Evolutionary conservation across 2,888 invertebrate species (phyloP).

Genomic region (Sphinx pinastri): DNA sequence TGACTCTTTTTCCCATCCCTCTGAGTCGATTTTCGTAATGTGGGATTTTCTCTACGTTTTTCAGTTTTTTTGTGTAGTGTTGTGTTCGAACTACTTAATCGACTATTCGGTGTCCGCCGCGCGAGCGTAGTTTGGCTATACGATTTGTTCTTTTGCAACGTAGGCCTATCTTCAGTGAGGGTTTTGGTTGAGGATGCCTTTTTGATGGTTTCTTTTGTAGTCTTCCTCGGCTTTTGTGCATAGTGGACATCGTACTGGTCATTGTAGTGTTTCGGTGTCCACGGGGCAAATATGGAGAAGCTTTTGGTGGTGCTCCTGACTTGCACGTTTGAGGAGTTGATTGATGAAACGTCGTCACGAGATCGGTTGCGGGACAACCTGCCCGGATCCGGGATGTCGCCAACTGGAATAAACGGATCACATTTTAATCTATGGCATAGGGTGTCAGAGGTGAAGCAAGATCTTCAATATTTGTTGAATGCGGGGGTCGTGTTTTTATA

Average conservation of each 20-base stretch:
- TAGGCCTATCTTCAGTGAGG: conserved; percentile 57
- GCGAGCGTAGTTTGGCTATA: conserved; percentile 75
- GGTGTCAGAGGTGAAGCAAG: not conserved
- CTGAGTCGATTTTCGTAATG: conserved; percentile 72
- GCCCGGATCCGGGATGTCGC: conserved; percentile 92
- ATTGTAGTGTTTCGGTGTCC: conserved; percentile 89
- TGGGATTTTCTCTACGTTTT: conserved; percentile 65
- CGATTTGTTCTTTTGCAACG: conserved; percentile 78
- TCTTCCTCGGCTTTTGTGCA: conserved; percentile 84
- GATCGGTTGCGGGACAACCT: conserved; percentile 85
- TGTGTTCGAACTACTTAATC: conserved; percentile 70
- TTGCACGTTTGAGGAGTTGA: conserved; percentile 85
- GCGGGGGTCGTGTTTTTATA: too few relatives aligned
- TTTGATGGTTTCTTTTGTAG: conserved; percentile 65
- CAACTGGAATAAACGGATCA: conserved; percentile 78
- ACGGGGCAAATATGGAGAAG: conserved; percentile 92
- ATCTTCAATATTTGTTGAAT: too few relatives aligned
- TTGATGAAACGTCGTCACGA: conserved; percentile 89
- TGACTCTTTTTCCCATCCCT: conserved; percentile 80
- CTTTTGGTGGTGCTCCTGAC: conserved; percentile 90
- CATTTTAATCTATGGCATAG: not conserved
- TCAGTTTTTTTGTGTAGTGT: conserved; percentile 76
- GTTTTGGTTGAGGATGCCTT: conserved; percentile 78
- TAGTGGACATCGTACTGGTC: conserved; percentile 92
- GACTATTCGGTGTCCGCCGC: conserved; percentile 61